Base-by-base conservation (phyloP, 1,140 invertebrate genomes). In the Drosophila nasuta region DNA sequence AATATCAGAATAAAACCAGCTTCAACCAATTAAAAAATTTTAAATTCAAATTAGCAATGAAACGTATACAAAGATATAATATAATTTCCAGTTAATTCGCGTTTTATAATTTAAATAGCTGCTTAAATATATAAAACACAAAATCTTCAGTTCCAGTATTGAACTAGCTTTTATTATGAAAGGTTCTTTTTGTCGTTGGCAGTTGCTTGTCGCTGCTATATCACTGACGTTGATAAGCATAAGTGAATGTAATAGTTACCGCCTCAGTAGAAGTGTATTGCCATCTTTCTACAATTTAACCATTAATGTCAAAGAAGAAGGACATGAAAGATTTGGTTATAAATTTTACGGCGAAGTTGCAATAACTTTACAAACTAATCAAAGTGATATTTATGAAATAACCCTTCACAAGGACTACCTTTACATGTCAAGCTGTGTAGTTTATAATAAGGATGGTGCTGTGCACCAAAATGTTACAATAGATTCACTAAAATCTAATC, bases 281-380 rank as follows among this genome's bases (percentile, higher is more conserved):
- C 96, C 96, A 1, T 90, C 93, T 11, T 93, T 95, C 52, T 97
- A 97, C 80, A 93, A 93, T 17, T 88, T 97, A 25, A 92, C 93
- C 11, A 93, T 97, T 1, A 93, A 93, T 8, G 94, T 87, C 7
- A 91, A 94, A 7, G 92, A 15, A 15, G 15, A 15, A 15, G 15
- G 15, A 15, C 15, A 15, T 15, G 15, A 1, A 15, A 15, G 15
- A 15, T 15, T 93, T 85, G 33, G 95, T 95, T 65, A 93, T 13
- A 0, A 25, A 13, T 96, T 96, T 79, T 75, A 93, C 25, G 95
- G 96, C 52, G 91, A 93, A 75, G 94, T 95, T 0, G 83, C 79
- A 43, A 96, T 96, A 58, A 91, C 76, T 5, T 83, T 94, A 28
- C 78, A 74, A 5, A 88, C 93, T 2, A 73, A 65, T 2, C 41